Evolutionary conservation across 92 coral and sea anemone species (phyloP).

Genomic region (Phenganax subtilis): DNA sequence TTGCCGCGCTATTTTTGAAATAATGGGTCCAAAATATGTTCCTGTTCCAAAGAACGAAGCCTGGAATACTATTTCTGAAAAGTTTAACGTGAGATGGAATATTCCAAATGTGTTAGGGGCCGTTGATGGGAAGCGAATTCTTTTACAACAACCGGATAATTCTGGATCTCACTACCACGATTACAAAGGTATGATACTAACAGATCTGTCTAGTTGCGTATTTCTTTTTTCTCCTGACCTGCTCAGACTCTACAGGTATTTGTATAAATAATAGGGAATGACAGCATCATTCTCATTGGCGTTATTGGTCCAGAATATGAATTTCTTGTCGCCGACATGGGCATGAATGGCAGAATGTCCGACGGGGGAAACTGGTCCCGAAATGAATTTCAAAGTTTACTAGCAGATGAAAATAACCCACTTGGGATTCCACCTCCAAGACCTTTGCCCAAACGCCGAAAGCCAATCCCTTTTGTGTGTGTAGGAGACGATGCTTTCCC

Average conservation of each 20-base stretch:
- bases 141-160: neutral
- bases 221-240: neutral
- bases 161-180: slow-evolving; percentile 1
- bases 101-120: slow-evolving; percentile 5
- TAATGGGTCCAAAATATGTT: neutral
- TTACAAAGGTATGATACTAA: neutral
- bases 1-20: neutral
- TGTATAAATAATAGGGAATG: slow-evolving; percentile 24
- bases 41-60: slow-evolving; percentile 23
- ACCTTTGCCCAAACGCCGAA: slow-evolving; percentile 45
- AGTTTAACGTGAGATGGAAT: slow-evolving; percentile 1
- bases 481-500: slow-evolving; percentile 13
- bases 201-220: neutral
- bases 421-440: slow-evolving; percentile 42
- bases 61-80: neutral
- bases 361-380: slow-evolving; percentile 47
- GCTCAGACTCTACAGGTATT: neutral
- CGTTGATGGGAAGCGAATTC: slow-evolving; percentile 20
- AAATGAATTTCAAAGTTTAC: slow-evolving; percentile 31
- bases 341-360: slow-evolving; percentile 49
- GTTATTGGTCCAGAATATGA: slow-evolving; percentile 53
- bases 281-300: slow-evolving; percentile 42
- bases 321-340: slow-evolving; percentile 50
- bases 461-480: neutral
- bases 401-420: slow-evolving; percentile 39